phyloP scores from a whole-genome alignment of 2,797 vertebrate species.

The Sitta carolinensis region DNA sequence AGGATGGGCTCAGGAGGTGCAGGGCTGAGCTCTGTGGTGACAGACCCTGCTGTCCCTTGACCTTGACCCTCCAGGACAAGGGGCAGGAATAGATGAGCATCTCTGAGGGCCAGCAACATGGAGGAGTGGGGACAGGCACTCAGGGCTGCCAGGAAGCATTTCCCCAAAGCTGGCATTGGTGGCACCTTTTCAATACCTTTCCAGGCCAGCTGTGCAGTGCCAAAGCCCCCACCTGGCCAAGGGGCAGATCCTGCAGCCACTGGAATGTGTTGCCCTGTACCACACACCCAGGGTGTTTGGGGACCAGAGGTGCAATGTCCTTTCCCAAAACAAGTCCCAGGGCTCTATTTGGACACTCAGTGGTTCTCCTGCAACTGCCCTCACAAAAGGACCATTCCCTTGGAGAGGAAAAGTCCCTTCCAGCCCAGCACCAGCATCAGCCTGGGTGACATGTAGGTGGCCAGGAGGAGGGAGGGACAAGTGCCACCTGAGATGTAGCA shows the following conservation, averaged over 20 bases:
- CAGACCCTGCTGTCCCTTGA: not conserved
- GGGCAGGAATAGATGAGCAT: not conserved
- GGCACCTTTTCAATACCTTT: not conserved
- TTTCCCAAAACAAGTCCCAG: not conserved
- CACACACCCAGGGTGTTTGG: not conserved
- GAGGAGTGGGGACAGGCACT: not conserved
- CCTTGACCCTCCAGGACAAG: not conserved
- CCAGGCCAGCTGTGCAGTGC: rapidly evolving
- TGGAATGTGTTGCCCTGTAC: not conserved
- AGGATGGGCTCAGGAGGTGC: not conserved
- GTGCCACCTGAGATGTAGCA: not conserved
- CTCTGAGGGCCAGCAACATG: not conserved
- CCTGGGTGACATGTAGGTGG: not conserved
- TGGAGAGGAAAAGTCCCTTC: not conserved
- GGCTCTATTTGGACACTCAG: not conserved
- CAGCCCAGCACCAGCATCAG: not conserved
- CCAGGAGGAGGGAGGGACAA: not conserved
- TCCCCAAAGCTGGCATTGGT: not conserved
- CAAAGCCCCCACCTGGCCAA: not conserved
- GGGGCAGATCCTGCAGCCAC: not conserved
- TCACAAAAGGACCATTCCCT: not conserved
- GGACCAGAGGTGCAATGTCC: not conserved
- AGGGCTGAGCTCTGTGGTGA: not conserved
- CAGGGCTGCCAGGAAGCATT: not conserved
- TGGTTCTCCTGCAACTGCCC: not conserved